phyloP scores from a whole-genome alignment of 2,888 invertebrate species.

The Coelinius sp. region DNA sequence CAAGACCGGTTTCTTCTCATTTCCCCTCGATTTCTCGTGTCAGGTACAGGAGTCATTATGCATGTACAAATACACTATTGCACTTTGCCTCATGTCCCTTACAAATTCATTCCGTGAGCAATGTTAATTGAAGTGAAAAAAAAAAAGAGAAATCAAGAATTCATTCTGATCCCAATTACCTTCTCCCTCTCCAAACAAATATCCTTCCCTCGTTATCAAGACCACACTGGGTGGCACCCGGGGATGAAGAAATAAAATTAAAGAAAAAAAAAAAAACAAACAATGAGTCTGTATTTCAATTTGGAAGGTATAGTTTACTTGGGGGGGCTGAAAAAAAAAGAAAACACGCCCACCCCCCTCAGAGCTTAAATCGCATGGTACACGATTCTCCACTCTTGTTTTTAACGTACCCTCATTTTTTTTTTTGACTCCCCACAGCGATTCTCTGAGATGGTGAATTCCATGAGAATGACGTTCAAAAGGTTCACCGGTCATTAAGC shows the following conservation, averaged over 20 bases:
- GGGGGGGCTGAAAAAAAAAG: not conserved
- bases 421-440: conserved; percentile 17
- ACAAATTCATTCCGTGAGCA: not conserved
- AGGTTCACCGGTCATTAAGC: conserved; percentile 58
- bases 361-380: conserved; percentile 34
- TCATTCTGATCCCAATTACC: not conserved
- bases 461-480: conserved; percentile 34
- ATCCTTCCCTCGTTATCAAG: not conserved
- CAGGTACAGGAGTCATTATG: not conserved
- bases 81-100: not conserved
- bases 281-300: conserved; percentile 2
- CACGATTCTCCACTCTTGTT: conserved; percentile 53
- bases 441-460: conserved; percentile 5
- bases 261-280: not conserved
- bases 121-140: not conserved
- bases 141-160: not conserved
- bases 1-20: conserved; percentile 7
- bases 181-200: not conserved
- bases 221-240: not conserved
- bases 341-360: conserved; percentile 45
- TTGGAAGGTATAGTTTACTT: conserved; percentile 11
- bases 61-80: not conserved
- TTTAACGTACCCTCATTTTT: conserved; percentile 24
- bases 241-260: not conserved
- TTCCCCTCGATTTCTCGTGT: conserved; percentile 9